Evolutionary conservation across 2,797 vertebrate genomes (phyloP).

Genomic region (Spondyliosoma cantharus): DNA sequence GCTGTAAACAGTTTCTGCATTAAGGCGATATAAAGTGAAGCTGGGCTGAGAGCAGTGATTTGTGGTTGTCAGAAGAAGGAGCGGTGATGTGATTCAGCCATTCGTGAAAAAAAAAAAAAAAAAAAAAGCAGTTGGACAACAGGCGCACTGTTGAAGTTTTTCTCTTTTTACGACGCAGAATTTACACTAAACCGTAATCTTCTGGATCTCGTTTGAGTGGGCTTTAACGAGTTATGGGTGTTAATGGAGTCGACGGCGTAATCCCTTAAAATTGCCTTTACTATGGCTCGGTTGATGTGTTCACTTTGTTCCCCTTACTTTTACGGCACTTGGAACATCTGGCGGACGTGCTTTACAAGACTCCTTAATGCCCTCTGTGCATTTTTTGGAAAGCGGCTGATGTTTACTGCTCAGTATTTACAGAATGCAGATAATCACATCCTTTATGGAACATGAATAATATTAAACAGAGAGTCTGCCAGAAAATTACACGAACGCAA

Average conservation of each 20-base stretch:
- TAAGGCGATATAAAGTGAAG: slow-evolving; percentile 61
- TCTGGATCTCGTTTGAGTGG: slow-evolving; percentile 40
- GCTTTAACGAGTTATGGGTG: slow-evolving; percentile 40
- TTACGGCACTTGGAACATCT: slow-evolving; percentile 31
- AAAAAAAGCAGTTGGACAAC: slow-evolving; percentile 57
- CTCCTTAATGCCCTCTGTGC: slow-evolving; percentile 4
- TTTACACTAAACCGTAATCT: slow-evolving; percentile 51
- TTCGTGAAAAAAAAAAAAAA: slow-evolving; percentile 63
- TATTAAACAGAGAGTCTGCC: slow-evolving; percentile 1
- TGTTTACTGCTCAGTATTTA: slow-evolving; percentile 21
- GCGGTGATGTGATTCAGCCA: slow-evolving; percentile 67
- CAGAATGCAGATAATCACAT: slow-evolving; percentile 18
- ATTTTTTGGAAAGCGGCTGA: background rate
- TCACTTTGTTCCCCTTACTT: slow-evolving; percentile 30
- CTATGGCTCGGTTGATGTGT: slow-evolving; percentile 9
- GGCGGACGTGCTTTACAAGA: slow-evolving; percentile 19
- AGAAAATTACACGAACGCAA: background rate
- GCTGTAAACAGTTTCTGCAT: slow-evolving; percentile 61
- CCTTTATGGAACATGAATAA: slow-evolving; percentile 6
- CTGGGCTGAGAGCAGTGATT: slow-evolving; percentile 51
- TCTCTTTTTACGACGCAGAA: slow-evolving; percentile 25
- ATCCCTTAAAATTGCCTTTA: slow-evolving; percentile 43
- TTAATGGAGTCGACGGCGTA: slow-evolving; percentile 51
- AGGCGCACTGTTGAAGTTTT: slow-evolving; percentile 2
- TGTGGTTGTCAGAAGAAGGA: slow-evolving; percentile 54